Evolutionary conservation across 1,140 invertebrate genomes (phyloP).

Genomic region (Lucilia sericata): DNA sequence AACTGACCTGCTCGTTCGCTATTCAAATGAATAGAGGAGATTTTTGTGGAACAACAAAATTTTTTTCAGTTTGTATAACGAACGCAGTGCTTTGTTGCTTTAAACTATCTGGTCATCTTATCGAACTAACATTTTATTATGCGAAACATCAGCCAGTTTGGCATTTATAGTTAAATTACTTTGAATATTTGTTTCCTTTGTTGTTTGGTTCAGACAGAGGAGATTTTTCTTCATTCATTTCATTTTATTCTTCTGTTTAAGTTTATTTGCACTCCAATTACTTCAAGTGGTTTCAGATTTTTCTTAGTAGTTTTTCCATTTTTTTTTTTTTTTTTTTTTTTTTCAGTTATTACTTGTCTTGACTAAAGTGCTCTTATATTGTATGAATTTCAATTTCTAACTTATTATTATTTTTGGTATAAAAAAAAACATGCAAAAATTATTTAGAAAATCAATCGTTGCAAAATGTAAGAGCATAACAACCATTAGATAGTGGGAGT

Average conservation of each 20-base stretch:
- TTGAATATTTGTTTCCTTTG: conserved; percentile 20
- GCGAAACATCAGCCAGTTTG: conserved; percentile 16
- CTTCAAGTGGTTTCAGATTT: conserved; percentile 19
- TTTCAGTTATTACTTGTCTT: background rate
- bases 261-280: conserved; percentile 20
- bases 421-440: no score
- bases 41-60: no score
- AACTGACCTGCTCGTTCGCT: no score
- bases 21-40: no score
- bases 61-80: no score
- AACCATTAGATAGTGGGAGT: background rate
- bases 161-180: conserved; percentile 1
- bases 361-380: background rate
- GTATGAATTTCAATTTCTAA: background rate
- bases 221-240: background rate
- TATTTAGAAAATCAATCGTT: no score
- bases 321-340: background rate
- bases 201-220: background rate
- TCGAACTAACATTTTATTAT: background rate
- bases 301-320: background rate
- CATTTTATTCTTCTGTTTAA: background rate
- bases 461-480: no score
- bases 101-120: background rate
- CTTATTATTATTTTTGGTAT: background rate
- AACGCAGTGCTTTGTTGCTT: background rate